Percentiles rank a stretch among this genome's conserved stretches.
phyloP scores from a whole-genome alignment of 2,797 vertebrate genomes.

The Rhodeus uyekii region DNA sequence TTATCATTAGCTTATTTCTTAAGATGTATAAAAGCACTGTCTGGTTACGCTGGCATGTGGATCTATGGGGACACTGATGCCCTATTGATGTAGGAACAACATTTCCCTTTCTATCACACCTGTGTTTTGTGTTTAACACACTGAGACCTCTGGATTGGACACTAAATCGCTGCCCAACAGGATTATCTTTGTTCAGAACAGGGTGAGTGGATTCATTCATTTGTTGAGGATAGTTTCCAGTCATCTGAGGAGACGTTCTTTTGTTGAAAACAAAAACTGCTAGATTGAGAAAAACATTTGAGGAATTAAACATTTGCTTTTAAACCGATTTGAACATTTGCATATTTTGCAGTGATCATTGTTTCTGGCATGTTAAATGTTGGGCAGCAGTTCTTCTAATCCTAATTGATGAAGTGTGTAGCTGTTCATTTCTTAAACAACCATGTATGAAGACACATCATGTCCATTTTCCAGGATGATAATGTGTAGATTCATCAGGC shows the following conservation, averaged over 20 bases:
- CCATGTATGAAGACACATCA: no score
- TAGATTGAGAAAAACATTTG: neutral
- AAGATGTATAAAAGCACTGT: neutral
- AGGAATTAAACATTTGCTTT: no score
- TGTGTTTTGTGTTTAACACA: neutral
- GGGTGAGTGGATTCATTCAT: conserved; percentile 26
- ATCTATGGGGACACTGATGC: neutral
- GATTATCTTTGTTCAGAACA: conserved; percentile 6
- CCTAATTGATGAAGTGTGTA: no score
- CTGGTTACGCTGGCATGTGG: neutral
- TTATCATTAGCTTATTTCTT: no score
- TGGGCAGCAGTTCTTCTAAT: no score
- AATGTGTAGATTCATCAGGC: no score
- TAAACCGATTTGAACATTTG: no score
- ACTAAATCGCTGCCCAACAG: neutral
- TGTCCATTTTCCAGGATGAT: no score
- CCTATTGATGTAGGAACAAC: neutral
- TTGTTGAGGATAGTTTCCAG: neutral
- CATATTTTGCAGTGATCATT: neutral
- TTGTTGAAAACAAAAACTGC: neutral
- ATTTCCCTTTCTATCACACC: neutral
- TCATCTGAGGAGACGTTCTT: neutral
- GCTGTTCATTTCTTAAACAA: no score
- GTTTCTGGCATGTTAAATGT: no score
- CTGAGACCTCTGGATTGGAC: neutral